Conservation (phyloP, 1,140 invertebrate genomes). For the Luehdorfia chinensis region DNA sequence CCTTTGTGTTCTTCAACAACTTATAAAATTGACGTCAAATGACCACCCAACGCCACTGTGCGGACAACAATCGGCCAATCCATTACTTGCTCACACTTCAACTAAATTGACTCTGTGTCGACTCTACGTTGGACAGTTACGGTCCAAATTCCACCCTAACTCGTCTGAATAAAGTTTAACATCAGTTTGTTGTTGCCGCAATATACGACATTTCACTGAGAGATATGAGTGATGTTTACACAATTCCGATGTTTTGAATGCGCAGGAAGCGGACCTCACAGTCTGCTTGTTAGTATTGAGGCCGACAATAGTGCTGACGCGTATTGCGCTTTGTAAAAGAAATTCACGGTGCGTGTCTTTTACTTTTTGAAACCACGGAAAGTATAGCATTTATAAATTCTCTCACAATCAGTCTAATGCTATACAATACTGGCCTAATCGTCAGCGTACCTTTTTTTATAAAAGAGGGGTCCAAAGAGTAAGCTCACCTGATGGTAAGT, state of each 20-base stretch:
- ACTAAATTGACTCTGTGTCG: constrained; percentile 17
- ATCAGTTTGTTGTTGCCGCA: neutral
- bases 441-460: too few relatives aligned
- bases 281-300: constrained; percentile 42
- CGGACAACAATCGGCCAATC: constrained; percentile 53
- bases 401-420: too few relatives aligned
- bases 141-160: constrained; percentile 5
- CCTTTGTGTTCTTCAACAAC: constrained; percentile 42
- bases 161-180: neutral
- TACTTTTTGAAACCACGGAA: too few relatives aligned
- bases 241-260: constrained; percentile 48
- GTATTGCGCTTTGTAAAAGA: too few relatives aligned
- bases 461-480: too few relatives aligned
- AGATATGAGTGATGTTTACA: constrained; percentile 38
- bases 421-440: too few relatives aligned
- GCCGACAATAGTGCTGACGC: constrained; percentile 24
- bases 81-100: constrained; percentile 48
- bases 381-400: too few relatives aligned
- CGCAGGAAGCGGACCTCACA: constrained; percentile 42
- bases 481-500: too few relatives aligned
- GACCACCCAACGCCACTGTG: constrained; percentile 49
- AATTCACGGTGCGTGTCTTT: too few relatives aligned
- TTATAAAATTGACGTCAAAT: constrained; percentile 41
- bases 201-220: neutral
- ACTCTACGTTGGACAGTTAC: neutral